Base-by-base conservation (phyloP, 1,140 invertebrate species). In the Aphaenogaster rudis region DNA sequence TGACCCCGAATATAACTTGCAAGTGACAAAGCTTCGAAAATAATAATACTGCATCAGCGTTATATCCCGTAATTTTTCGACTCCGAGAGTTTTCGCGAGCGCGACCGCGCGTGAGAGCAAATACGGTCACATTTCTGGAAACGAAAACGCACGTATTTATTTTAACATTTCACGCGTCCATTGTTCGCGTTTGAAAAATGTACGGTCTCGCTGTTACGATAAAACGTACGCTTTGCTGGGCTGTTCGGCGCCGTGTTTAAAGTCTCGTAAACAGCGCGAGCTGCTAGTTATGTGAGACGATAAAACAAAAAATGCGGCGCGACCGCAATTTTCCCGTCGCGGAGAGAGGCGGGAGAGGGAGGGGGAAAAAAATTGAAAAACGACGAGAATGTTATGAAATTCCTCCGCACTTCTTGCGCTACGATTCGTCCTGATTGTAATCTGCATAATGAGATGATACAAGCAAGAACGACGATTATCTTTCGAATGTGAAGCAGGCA, bases 91-190 rank as follows among this genome's bases (percentile, higher is more conserved):
- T 84, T 63, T 50, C 42, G 54, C 21, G 17, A 36, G 11, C 64
- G 15, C 79, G n/a, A 54, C 7, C 78, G 21, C 64, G 39, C 17
- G 15, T 28, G 42, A 57, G 8, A 15, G 39, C 21, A 86, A 86
- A 86, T 63, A 84, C 33, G 54, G 54, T 63, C 80, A 76, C 42
- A 84, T 61, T 84, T 84, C 57, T 76, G 54, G 80, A 76, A 84
- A 74, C 80, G 80, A 84, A 84, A 84, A 84, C 45, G 54, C 69
- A 74, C 80, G 72, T 84, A 84, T 84, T 84, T 84, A 84, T 84
- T 84, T 76, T 76, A 84, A 74, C 80, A 76, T 84, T 84, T 84
- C 57, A 76, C 57, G 69, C 80, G 69, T 84, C 54, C 69, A 74
- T 84, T 84, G 80, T 84, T 84, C 69, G 17, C 33, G 54, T 59